Conservation (phyloP, 2,888 invertebrate genomes). For the Tyria jacobaeae region DNA sequence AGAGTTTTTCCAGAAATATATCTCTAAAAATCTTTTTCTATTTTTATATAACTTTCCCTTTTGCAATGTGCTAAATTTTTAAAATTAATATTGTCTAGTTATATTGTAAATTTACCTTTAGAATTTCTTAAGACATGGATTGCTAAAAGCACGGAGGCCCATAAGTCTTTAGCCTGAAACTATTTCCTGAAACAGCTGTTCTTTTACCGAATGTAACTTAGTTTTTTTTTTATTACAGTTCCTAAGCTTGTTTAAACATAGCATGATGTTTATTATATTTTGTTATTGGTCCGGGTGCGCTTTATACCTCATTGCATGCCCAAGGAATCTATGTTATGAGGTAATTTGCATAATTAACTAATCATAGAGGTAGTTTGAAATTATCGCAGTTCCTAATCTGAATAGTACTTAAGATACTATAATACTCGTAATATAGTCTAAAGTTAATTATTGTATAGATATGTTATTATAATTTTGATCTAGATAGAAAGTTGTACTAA, state of each 20-base stretch:
- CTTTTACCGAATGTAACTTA: not conserved
- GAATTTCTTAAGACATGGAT: no score
- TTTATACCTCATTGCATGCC: slow-evolving; percentile 73
- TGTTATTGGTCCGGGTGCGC: slow-evolving; percentile 80
- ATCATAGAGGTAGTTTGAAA: not conserved
- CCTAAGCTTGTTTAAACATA: slow-evolving; percentile 65
- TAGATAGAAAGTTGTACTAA: no score
- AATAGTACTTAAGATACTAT: not conserved
- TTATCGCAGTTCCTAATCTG: not conserved
- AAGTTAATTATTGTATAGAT: not conserved
- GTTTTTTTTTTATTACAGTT: slow-evolving; percentile 60
- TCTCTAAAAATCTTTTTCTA: no score
- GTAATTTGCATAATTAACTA: slow-evolving; percentile 49
- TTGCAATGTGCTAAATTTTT: no score
- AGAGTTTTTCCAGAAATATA: no score
- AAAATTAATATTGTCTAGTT: no score
- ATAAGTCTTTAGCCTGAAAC: no score
- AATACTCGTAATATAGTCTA: not conserved
- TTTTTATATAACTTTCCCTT: no score
- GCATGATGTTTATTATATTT: slow-evolving; percentile 63
- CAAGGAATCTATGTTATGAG: slow-evolving; percentile 69
- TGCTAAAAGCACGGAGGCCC: no score
- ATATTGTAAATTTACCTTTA: no score
- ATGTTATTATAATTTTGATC: not conserved
- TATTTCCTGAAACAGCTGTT: no score